Evolutionary conservation across 2,113 vertebrate genomes (phyloP), one percentile per base, ranked within the genome.

Genomic region (Campylomormyrus tamandua): DNA sequence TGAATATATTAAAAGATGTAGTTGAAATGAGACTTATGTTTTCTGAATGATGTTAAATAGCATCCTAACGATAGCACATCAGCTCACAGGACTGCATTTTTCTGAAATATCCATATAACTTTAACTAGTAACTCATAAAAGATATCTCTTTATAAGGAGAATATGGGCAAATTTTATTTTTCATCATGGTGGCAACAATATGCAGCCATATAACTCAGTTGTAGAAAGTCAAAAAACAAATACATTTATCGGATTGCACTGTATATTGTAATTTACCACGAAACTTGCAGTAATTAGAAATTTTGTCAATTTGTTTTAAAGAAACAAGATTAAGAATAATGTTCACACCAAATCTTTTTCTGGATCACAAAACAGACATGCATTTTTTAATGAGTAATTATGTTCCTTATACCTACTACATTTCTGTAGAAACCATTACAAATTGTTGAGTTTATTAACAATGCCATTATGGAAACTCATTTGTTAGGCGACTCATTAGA

Each of bases 401-500:
- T 39, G 31, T 42, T 17, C 74, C 4, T 39, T 42, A 42, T 80
- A 80, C 35, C 74, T 39, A 42, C 31, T 80, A 80, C 35, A 46
- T 74, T 48, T 74, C 31, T 70, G 62, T 46, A 39, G 46, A n/a
- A 19, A 9, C 62, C 13, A 8, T 35, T 74, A 80, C 46, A 50
- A 46, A 48, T 24, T 77, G 58, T 77, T 88, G 88, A 50, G 21
- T 80, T 77, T 53, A 80, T 19, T 24, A 84, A 58, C 52, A 62
- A 31, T 39, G n/a, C 89, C 53, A 85, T 84, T 62, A 48, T 3
- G 35, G 9, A 19, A 95, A 95, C 96, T 95, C 96, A 95, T 96
- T 96, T 96, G 95, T 94, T 95, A 93, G 95, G 95, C 95, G 96
- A 96, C 96, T 96, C 95, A 95, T 96, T 95, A 49, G 90, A 96